Percentiles rank a stretch among this genome's conserved stretches.
These are phyloP conservation scores for Myiagra hebetior DNA, from an alignment of 2,113 vertebrate species.

Conservation along the genomic window DNA sequence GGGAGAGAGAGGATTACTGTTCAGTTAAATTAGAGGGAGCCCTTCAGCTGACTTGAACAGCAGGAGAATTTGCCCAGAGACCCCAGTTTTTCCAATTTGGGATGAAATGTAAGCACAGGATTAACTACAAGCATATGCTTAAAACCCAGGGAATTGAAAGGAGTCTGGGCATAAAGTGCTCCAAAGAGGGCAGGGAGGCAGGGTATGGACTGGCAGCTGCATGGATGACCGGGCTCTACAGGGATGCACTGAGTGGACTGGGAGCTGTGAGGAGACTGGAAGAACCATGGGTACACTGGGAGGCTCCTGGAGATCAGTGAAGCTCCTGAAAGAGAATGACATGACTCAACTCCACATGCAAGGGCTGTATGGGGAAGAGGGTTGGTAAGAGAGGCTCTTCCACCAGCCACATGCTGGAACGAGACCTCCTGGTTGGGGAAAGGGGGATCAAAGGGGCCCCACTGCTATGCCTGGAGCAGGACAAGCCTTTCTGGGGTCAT, in stretches of 20 bases:
- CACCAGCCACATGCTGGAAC: fast-evolving
- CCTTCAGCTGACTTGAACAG: slow-evolving; percentile 49
- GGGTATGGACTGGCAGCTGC: background rate
- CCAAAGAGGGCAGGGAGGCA: background rate
- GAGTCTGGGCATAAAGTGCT: background rate
- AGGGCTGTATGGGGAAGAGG: background rate
- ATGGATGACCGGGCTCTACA: fast-evolving
- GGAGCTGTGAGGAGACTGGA: background rate
- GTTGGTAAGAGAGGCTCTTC: background rate
- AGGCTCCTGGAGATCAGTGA: background rate
- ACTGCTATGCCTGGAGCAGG: background rate
- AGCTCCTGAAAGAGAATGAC: background rate
- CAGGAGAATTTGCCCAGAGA: slow-evolving; percentile 56
- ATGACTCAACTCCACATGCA: background rate
- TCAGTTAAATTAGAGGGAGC: slow-evolving; percentile 37
- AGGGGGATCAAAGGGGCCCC: background rate
- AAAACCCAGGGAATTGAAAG: slow-evolving; percentile 40
- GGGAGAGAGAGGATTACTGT: slow-evolving; percentile 26
- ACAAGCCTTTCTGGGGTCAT: background rate
- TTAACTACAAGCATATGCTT: slow-evolving; percentile 56
- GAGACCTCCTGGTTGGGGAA: background rate
- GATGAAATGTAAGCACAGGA: slow-evolving; percentile 35
- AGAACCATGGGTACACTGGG: background rate
- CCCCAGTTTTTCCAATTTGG: slow-evolving; percentile 45
- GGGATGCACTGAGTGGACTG: background rate